phyloP scores from a whole-genome alignment of 2,113 vertebrate genomes.

The Crotalus horridus region DNA sequence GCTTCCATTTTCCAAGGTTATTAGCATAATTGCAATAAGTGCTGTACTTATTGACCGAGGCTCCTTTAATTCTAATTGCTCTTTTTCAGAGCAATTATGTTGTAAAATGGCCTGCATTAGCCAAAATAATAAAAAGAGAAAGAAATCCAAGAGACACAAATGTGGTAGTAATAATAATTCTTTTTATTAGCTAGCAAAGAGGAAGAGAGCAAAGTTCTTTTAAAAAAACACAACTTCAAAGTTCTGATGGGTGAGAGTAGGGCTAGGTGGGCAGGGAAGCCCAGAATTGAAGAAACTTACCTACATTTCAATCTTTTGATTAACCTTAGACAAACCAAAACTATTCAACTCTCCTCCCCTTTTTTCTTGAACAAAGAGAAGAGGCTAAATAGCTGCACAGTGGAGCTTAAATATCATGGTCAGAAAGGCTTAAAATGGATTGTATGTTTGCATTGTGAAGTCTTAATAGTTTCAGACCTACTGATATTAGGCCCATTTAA shows the following conservation, averaged over 20 bases:
- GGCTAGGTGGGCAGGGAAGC: slow-evolving; percentile 33
- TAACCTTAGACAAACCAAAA: slow-evolving; percentile 69
- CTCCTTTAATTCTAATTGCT: slow-evolving; percentile 76
- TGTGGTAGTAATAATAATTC: slow-evolving; percentile 84
- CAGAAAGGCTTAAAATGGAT: slow-evolving; percentile 69
- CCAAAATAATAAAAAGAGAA: slow-evolving; percentile 60
- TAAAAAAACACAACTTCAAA: slow-evolving; percentile 72
- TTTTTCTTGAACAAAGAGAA: slow-evolving; percentile 56
- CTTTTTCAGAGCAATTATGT: slow-evolving; percentile 68
- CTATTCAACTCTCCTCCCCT: slow-evolving; percentile 62
- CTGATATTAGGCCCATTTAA: slow-evolving; percentile 75
- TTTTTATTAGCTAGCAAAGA: slow-evolving; percentile 78
- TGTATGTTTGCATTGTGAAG: slow-evolving; percentile 71
- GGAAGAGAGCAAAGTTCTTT: slow-evolving; percentile 80
- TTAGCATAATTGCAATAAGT: slow-evolving; percentile 72
- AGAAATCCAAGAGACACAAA: slow-evolving; percentile 79
- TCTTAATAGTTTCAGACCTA: slow-evolving; percentile 76
- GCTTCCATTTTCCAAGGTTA: slow-evolving; percentile 60
- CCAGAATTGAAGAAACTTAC: slow-evolving; percentile 68
- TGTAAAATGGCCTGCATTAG: slow-evolving; percentile 74
- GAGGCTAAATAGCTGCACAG: slow-evolving; percentile 65
- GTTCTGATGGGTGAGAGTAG: slow-evolving; percentile 53
- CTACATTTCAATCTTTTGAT: slow-evolving; percentile 67
- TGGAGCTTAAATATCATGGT: slow-evolving; percentile 70
- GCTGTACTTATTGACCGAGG: slow-evolving; percentile 73